A percentile compares a stretch with the other conserved stretches of the same genome.
Evolutionary conservation across 2,797 vertebrate genomes (phyloP).

Genomic region (Triplophysa bombifrons): DNA sequence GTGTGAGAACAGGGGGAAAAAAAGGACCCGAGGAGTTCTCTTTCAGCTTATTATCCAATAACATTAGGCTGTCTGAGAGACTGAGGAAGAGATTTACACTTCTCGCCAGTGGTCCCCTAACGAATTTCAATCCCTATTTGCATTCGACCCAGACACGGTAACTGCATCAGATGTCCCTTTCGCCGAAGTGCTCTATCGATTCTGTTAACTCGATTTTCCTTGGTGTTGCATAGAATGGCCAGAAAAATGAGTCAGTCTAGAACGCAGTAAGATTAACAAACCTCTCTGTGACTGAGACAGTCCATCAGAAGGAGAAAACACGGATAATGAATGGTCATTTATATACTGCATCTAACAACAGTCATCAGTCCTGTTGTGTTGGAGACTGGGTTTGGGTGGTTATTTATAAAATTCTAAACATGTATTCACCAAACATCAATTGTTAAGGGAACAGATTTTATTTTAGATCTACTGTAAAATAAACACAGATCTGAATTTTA

Average conservation of each 20-base stretch:
- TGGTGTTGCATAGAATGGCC: conserved; percentile 38
- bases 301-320: conserved; percentile 50
- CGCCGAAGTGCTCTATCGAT: conserved; percentile 44
- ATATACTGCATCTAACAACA: background rate
- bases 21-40: conserved; percentile 25
- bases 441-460: background rate
- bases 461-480: background rate
- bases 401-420: background rate
- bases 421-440: background rate
- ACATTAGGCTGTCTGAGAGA: conserved; percentile 9
- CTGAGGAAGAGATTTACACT: conserved; percentile 20
- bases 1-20: conserved; percentile 31
- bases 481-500: background rate
- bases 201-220: conserved; percentile 49
- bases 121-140: conserved; percentile 48
- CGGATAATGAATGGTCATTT: conserved; percentile 52
- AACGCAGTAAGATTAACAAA: conserved; percentile 46
- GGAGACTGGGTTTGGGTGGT: background rate
- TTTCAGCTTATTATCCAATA: conserved; percentile 36
- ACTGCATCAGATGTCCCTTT: conserved; percentile 50
- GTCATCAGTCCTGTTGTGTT: background rate
- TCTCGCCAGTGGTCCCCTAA: conserved; percentile 11
- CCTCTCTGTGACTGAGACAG: conserved; percentile 22
- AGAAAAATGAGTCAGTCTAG: conserved; percentile 19
- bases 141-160: conserved; percentile 51